Conservation (phyloP, 1,140 invertebrate species). For the Glomeris maerens region DNA sequence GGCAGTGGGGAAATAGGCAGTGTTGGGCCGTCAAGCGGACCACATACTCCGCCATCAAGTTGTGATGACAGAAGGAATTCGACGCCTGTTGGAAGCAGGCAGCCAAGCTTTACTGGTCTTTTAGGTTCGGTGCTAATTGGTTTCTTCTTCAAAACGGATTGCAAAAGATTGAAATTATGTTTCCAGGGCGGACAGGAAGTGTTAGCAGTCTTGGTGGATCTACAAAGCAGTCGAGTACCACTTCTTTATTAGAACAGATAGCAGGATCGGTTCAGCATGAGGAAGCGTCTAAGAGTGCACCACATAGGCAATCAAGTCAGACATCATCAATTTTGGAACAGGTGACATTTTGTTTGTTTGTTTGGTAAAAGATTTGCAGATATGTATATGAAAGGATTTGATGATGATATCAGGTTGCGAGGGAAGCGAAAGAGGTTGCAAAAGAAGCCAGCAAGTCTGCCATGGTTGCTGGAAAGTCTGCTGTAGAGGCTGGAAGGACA, state of each 20-base stretch:
- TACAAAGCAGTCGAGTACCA: slow-evolving; percentile 7
- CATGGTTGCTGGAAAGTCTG: slow-evolving; percentile 63
- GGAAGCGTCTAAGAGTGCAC: slow-evolving; percentile 35
- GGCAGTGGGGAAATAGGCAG: too few relatives aligned
- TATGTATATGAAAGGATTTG: not conserved
- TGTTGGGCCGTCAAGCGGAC: too few relatives aligned
- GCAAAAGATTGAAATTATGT: not conserved
- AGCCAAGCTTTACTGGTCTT: too few relatives aligned
- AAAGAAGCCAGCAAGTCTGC: slow-evolving; percentile 67
- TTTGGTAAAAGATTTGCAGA: not conserved
- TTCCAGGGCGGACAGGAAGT: slow-evolving; percentile 5
- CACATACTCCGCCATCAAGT: too few relatives aligned
- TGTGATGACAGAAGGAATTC: too few relatives aligned
- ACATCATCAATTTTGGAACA: slow-evolving; percentile 70
- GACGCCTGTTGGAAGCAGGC: too few relatives aligned
- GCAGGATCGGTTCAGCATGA: slow-evolving; percentile 35
- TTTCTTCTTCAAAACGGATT: too few relatives aligned
- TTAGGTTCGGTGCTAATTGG: too few relatives aligned
- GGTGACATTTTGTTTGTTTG: slow-evolving; percentile 31
- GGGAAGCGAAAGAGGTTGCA: slow-evolving; percentile 74
- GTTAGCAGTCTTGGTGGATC: slow-evolving; percentile 2
- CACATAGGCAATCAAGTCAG: slow-evolving; percentile 47
- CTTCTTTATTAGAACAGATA: slow-evolving; percentile 10
- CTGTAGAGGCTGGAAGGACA: slow-evolving; percentile 69
- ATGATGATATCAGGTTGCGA: slow-evolving; percentile 60